Percentiles rank a stretch among this genome's conserved stretches.
phyloP scores from a whole-genome alignment of 2,888 invertebrate genomes.

The Phyllotreta cruciferae region DNA sequence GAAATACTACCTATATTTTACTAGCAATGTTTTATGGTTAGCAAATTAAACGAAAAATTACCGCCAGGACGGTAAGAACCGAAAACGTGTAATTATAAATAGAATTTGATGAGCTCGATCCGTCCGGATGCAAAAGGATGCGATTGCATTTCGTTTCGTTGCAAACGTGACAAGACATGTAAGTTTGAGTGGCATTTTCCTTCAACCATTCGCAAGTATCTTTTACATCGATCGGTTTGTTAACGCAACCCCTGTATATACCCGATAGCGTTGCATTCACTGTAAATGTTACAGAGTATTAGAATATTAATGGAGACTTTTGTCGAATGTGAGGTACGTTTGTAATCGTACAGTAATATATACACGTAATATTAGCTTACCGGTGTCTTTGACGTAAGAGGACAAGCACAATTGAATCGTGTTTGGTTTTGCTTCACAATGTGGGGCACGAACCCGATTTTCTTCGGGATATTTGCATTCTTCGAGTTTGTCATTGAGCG shows the following conservation, averaged over 20 bases:
- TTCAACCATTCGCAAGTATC: conserved; percentile 33
- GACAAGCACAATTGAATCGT: conserved; percentile 11
- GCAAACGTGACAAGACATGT: conserved; percentile 29
- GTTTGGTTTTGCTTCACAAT: conserved; percentile 3
- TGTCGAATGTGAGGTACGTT: too few relatives aligned
- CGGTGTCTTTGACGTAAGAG: conserved; percentile 5
- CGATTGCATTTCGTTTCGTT: conserved; percentile 34
- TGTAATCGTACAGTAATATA: too few relatives aligned
- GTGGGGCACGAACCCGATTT: not conserved
- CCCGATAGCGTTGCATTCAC: conserved; percentile 19
- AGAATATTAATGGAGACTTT: too few relatives aligned
- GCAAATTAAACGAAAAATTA: conserved; percentile 3
- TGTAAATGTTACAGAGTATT: too few relatives aligned
- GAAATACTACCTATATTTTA: conserved; percentile 1
- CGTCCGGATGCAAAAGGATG: conserved; percentile 23
- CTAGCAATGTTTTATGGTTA: conserved; percentile 4
- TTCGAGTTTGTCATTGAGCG: conserved; percentile 1
- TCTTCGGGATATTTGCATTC: conserved; percentile 10
- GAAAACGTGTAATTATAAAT: conserved; percentile 6
- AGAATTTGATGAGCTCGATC: conserved; percentile 20
- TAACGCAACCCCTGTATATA: conserved; percentile 32
- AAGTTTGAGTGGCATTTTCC: conserved; percentile 19
- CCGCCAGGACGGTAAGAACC: conserved; percentile 9
- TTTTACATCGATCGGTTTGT: conserved; percentile 21
- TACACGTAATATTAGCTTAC: too few relatives aligned